Evolutionary conservation across 64 coral and sea anemone genomes (phyloP), one percentile per base, ranked within the genome.

Genomic region (Porites lutea): DNA sequence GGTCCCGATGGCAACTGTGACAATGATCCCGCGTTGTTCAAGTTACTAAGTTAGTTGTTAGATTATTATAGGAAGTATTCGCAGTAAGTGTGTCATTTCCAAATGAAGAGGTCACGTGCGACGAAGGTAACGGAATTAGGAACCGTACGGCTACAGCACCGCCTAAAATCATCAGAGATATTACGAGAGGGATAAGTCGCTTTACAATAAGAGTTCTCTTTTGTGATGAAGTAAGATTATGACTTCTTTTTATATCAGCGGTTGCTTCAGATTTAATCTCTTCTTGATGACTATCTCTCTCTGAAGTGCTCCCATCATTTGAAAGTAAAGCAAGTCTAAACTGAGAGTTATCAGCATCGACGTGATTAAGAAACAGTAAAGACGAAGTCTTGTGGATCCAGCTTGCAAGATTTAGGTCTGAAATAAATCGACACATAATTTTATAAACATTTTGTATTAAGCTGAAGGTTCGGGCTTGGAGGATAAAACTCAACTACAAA

Each of bases 81-180:
- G 6, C 5, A 79, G 19, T 22, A 55, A 77, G 19, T 59, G 77
- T 57, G 4, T 58, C 54, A 79, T 79, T 79, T 22, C 22, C 53
- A 57, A 60, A 15, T 13, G 77, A 63, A n/a, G 5, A 12, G 15
- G 13, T 61, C 2, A 18, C 37, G 16, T 46, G 18, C n/a, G 60
- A 83, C 2, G 61, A 67, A 10, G 69, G 89, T 10, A 91, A 79
- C 22, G 89, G 89, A 74, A 91, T 66, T 48, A 91, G 59, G 45
- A 91, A 74, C 6, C 68, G 67, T 47, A 91, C 46, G 20, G 23
- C 66, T 13, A 82, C 51, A 14, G 89, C 78, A 23, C 49, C 89
- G 48, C 89, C 13, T 44, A 91, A 68, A 19, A 91, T 69, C n/a
- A 91, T 48, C 68, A 91, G n/a, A 2, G 78, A 70, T 59, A 83